Base-by-base conservation (phyloP, 1,140 invertebrate species). In the Aphaenogaster ashmeadi region DNA sequence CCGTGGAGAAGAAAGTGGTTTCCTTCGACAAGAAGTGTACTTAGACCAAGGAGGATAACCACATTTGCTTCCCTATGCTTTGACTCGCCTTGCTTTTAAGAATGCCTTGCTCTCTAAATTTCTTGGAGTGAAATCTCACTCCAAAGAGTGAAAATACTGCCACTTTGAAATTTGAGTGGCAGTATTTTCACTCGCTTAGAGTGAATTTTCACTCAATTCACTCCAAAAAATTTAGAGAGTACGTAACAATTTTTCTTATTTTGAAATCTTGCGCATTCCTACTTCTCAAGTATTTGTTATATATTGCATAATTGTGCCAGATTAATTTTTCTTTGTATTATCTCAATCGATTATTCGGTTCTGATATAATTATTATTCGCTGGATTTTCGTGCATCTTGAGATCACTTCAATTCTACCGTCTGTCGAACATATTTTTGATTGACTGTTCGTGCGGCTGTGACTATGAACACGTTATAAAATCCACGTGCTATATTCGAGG, bases 401-500 rank as follows among this genome's bases (percentile, higher is more conserved):
- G 13, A 3, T 33, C 15, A 50, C n/a, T 27, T 27, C 9, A 7
- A 56, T 67, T 69, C 13, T 9, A 21, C 15, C 11, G 54, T 13
- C 1, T 38, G 4, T 15, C 1, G 7, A 75, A 21, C 3, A n/a
- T 38, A 47, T 38, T 38, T 80, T 80, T 38, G 11, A 80, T 80
- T 8, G 2, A 13, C 3, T 66, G 64, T 21, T 47, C 11, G 58
- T 36, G 3, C 27, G 15, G 13, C 41, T n/a, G 38, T 47, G 13
- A 78, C 33, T 66, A 36, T 21, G 8, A 50, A 33, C 44, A n/a
- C 33, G 27, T n/a, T 66, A 54, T 52, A 52, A 80, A 81, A 8
- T 3, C 2, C 13, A 18, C 2, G 7, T 8, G 18, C 18, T 67
- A 27, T 7, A 2, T 47, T 33, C n/a, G 33, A 50, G 36, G 2